Conservation (phyloP, 2,113 vertebrate genomes). For the Australoheros scitulus region DNA sequence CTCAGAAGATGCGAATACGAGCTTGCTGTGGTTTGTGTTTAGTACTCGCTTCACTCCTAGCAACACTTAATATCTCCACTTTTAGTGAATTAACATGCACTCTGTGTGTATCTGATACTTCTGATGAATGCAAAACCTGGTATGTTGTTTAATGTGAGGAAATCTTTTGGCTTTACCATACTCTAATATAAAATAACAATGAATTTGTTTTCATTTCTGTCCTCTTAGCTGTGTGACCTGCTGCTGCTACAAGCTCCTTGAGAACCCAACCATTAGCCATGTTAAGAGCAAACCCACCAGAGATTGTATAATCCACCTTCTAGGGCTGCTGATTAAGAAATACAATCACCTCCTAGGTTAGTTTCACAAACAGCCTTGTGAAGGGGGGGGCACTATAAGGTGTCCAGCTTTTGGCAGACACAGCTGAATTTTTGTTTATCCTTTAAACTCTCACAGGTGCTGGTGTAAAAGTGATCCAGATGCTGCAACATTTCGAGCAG, state of each 20-base stretch:
- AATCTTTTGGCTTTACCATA: neutral
- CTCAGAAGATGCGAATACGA: neutral
- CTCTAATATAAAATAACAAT: neutral
- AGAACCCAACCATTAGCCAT: conserved; percentile 87
- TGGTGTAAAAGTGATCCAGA: conserved; percentile 90
- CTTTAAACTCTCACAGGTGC: conserved; percentile 78
- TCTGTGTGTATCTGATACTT: neutral
- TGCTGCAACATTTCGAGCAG: conserved; percentile 95
- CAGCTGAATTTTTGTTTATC: neutral
- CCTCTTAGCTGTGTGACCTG: conserved; percentile 88
- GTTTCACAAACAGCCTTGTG: conserved; percentile 37
- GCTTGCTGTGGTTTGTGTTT: neutral
- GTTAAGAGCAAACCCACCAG: conserved; percentile 87
- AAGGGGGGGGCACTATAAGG: neutral
- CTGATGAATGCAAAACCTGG: neutral
- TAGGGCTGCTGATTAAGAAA: conserved; percentile 87
- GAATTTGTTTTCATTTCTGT: neutral
- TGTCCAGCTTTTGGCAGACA: neutral
- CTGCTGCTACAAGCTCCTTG: conserved; percentile 92
- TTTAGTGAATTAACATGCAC: neutral
- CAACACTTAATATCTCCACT: neutral
- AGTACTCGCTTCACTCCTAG: neutral
- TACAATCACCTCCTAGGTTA: conserved; percentile 91
- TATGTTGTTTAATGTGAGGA: neutral
- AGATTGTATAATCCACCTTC: conserved; percentile 85